These are phyloP conservation scores for Tympanuchus pallidicinctus DNA, from an alignment of 2,113 vertebrate genomes.

Conservation along the genomic window DNA sequence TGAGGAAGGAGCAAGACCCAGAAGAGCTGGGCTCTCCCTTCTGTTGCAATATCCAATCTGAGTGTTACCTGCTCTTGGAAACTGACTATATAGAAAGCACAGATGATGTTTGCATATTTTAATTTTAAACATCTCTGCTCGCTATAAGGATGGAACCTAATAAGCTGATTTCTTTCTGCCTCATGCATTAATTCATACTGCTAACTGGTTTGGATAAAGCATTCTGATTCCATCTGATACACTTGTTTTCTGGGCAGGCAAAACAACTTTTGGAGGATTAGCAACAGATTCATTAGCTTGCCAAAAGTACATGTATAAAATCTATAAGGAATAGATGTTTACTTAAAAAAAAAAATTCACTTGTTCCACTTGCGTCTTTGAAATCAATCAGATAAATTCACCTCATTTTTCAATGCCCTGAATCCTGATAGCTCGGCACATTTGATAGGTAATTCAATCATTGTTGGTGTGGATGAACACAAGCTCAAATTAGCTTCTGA, in stretches of 20 bases:
- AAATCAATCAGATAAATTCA: constrained; percentile 85
- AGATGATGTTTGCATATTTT: constrained; percentile 53
- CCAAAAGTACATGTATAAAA: not conserved
- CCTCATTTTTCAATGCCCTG: constrained; percentile 79
- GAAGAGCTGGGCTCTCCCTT: not conserved
- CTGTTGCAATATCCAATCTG: constrained; percentile 61
- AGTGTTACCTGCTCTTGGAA: constrained; percentile 58
- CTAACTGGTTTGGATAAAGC: constrained; percentile 57
- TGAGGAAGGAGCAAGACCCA: constrained; percentile 36
- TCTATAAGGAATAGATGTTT: not conserved
- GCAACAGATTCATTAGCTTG: not conserved
- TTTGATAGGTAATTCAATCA: constrained; percentile 86
- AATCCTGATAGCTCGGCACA: constrained; percentile 83
- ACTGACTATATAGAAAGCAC: constrained; percentile 14
- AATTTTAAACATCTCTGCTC: constrained; percentile 40
- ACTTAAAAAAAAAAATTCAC: not conserved
- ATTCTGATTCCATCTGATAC: constrained; percentile 24
- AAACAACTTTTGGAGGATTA: not conserved
- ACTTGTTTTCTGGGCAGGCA: not conserved
- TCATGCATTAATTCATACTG: constrained; percentile 37
- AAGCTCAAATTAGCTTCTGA: constrained; percentile 82
- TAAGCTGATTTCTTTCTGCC: constrained; percentile 27
- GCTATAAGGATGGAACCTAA: constrained; percentile 31
- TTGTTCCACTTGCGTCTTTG: constrained; percentile 71
- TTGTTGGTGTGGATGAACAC: constrained; percentile 74